These are phyloP conservation scores for Tapera naevia DNA, from an alignment of 2,797 vertebrate species.

Conservation along the genomic window DNA sequence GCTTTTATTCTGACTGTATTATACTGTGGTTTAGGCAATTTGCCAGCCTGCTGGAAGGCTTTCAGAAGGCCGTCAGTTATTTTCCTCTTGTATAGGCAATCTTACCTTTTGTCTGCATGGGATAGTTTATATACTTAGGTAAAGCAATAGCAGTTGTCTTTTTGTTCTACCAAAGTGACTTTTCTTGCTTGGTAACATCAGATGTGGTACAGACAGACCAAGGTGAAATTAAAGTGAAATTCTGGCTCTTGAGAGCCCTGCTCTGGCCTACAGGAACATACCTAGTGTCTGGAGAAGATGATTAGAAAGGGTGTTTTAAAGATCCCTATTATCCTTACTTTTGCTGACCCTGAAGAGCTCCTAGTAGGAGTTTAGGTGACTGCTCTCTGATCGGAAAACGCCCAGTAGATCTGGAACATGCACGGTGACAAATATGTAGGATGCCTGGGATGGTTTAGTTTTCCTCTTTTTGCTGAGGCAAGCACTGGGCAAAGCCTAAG, in stretches of 20 bases:
- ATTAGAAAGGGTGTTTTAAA: background rate
- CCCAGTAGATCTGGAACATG: background rate
- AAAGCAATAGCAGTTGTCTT: background rate
- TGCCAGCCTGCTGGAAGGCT: constrained; percentile 27
- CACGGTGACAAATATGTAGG: background rate
- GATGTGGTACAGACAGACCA: background rate
- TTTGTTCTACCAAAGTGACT: background rate
- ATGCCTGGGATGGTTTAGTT: constrained; percentile 18
- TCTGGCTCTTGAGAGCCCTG: background rate
- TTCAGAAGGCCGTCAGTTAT: background rate
- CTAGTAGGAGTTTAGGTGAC: background rate
- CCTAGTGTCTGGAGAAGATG: background rate
- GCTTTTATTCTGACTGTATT: constrained; percentile 30
- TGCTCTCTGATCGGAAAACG: background rate
- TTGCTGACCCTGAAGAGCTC: background rate
- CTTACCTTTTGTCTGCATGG: background rate
- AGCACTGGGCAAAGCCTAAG: background rate
- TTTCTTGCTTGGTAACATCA: background rate
- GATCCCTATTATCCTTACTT: background rate
- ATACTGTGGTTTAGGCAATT: background rate
- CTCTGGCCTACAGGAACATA: background rate
- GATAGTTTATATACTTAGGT: background rate
- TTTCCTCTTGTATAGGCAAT: background rate
- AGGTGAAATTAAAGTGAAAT: background rate
- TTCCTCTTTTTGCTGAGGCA: constrained; percentile 39